Evolutionary conservation across 2,797 vertebrate genomes (phyloP), one percentile per base, ranked within the genome.

Genomic region (Nannoperca obscura): DNA sequence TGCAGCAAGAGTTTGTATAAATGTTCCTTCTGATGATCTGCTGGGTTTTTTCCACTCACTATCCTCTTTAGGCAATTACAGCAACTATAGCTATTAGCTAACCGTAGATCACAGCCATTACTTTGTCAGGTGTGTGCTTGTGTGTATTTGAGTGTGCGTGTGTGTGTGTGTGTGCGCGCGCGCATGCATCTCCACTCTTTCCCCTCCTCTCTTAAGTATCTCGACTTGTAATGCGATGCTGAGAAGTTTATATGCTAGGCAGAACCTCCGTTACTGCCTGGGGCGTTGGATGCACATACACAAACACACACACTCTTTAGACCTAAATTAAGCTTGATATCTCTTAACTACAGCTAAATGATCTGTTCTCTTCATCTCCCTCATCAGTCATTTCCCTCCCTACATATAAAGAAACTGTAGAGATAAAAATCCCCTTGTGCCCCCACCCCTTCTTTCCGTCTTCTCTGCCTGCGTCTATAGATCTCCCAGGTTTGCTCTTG

Each of bases 301-400:
- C 60, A 27, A 42, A 38, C 12, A 78, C 46, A 55, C 68, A 74
- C 50, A 55, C 60, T 57, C 24, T 75, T 63, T 72, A 70, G 82
- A 79, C 58, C 67, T 78, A 84, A 83, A 92, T 91, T 80, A 84
- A 83, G 53, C 82, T 68, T 86, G 82, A 86, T 87, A 78, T 88
- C 69, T 57, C 57, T 80, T 84, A 90, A 85, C 86, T 68, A 24
- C 76, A 71, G 72, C 66, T 80, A 84, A 86, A 90, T 86, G 59
- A 85, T 88, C 75, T 76, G 76, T 62, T 82, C 80, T 76, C 67
- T 36, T 79, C 81, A 47, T 76, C 80, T 78, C 63, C 69, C 71
- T 81, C 66, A 71, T 78, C 71, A 80, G 20, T 71, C 50, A 30
- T 81, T 76, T 78, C 63, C 47, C 42, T 57, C 50, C 27, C 55